Evolutionary conservation across 2,113 vertebrate species (phyloP).

Genomic region (Sinocyclocheilus grahami): DNA sequence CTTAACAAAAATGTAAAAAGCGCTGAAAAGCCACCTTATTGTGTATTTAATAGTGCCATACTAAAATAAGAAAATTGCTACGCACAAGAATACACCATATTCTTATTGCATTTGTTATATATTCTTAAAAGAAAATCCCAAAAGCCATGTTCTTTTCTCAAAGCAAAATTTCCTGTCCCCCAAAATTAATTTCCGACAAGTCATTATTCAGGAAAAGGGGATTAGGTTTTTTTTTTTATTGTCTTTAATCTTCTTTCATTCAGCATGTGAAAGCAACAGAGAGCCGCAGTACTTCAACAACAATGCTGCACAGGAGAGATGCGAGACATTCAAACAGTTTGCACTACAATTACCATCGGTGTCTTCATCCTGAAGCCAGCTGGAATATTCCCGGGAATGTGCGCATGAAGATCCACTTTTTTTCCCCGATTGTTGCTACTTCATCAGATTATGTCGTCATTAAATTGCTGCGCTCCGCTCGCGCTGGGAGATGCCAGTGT

Average conservation of each 20-base stretch:
- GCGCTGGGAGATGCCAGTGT: slow-evolving; percentile 69
- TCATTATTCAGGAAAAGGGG: neutral
- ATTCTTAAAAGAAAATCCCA: neutral
- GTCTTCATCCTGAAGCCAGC: slow-evolving; percentile 89
- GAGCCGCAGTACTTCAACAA: slow-evolving; percentile 45
- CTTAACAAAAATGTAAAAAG: neutral
- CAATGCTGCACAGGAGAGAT: slow-evolving; percentile 33
- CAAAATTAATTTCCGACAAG: neutral
- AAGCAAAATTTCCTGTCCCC: neutral
- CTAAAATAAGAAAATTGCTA: neutral
- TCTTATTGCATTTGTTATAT: neutral
- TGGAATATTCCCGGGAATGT: slow-evolving; percentile 73
- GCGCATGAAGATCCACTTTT: slow-evolving; percentile 75
- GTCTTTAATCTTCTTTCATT: slow-evolving; percentile 32
- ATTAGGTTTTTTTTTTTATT: neutral
- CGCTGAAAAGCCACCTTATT: neutral
- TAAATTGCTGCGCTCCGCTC: slow-evolving; percentile 22
- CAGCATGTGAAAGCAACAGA: slow-evolving; percentile 4
- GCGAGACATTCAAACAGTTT: slow-evolving; percentile 30
- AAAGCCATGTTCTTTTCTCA: neutral
- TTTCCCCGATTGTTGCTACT: slow-evolving; percentile 67
- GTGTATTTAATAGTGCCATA: neutral
- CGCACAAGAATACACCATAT: neutral
- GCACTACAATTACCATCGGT: slow-evolving; percentile 81
- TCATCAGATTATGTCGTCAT: slow-evolving; percentile 47